Evolutionary conservation across 1,140 invertebrate species (phyloP).

Genomic region (Listronotus oregonensis): DNA sequence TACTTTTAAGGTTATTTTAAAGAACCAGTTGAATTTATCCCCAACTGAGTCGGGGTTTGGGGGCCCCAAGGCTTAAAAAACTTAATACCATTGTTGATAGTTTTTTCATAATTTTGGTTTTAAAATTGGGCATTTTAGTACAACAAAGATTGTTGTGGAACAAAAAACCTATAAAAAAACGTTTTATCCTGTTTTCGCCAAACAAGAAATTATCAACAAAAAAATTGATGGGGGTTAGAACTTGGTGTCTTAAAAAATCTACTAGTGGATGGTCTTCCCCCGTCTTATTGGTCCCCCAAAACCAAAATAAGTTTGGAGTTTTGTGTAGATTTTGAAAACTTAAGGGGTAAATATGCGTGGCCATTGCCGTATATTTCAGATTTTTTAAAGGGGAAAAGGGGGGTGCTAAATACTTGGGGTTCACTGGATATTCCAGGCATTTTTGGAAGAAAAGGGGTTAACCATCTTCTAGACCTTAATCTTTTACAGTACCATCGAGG

Average conservation of each 20-base stretch:
- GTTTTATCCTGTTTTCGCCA: slow-evolving; percentile 44
- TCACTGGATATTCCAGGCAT: too few species aligned
- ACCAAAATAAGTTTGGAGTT: too few species aligned
- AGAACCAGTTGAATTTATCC: not conserved
- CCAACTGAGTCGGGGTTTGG: not conserved
- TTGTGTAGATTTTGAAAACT: too few species aligned
- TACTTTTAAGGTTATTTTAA: not conserved
- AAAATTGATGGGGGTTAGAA: slow-evolving; percentile 44
- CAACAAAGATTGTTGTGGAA: not conserved
- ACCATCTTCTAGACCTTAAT: too few species aligned
- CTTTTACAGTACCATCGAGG: too few species aligned
- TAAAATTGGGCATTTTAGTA: not conserved
- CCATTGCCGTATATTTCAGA: too few species aligned
- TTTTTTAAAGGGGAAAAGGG: too few species aligned
- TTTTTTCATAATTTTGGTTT: not conserved
- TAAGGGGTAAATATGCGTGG: too few species aligned
- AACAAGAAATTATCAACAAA: slow-evolving; percentile 34
- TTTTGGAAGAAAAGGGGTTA: too few species aligned
- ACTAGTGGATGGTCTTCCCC: slow-evolving; percentile 42
- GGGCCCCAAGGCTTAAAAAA: not conserved
- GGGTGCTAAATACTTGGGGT: not conserved
- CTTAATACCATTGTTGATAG: not conserved
- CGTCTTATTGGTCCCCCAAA: slow-evolving; percentile 39
- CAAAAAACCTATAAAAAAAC: slow-evolving; percentile 37
- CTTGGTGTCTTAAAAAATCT: slow-evolving; percentile 25